phyloP scores from a whole-genome alignment of 2,797 vertebrate species.

The Gouania willdenowi region DNA sequence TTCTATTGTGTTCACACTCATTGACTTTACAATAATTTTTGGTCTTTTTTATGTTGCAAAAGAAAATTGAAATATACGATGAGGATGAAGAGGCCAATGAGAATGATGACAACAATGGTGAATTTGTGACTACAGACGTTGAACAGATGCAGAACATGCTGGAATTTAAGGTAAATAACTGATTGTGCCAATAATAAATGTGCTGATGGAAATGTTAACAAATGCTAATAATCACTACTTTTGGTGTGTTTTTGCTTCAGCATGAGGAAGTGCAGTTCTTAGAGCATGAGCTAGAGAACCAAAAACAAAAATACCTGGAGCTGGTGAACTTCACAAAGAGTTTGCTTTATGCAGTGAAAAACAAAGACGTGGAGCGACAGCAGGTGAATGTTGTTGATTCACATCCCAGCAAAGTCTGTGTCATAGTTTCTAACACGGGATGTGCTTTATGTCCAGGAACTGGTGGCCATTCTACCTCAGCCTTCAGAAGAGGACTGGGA shows the following conservation, averaged over 20 bases:
- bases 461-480: conserved; percentile 93
- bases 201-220: no score
- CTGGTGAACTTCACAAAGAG: conserved; percentile 88
- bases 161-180: conserved; percentile 95
- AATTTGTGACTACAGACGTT: conserved; percentile 84
- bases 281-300: conserved; percentile 89
- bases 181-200: no score
- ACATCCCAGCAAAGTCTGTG: neutral
- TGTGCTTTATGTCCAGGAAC: conserved; percentile 73
- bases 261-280: conserved; percentile 95
- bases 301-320: conserved; percentile 91
- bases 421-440: neutral
- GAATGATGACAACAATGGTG: conserved; percentile 79
- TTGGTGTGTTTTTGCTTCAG: conserved; percentile 59
- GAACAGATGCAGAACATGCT: conserved; percentile 90
- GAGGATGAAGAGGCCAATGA: conserved; percentile 85
- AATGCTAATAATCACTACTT: no score
- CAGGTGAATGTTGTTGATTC: conserved; percentile 75
- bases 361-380: conserved; percentile 88
- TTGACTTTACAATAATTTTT: no score
- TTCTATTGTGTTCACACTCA: no score
- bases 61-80: conserved; percentile 94
- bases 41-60: no score
- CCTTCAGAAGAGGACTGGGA: conserved; percentile 88
- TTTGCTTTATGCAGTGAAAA: conserved; percentile 87